Conservation (phyloP, 2,797 vertebrate genomes). For the Sebastolobus alascanus region DNA sequence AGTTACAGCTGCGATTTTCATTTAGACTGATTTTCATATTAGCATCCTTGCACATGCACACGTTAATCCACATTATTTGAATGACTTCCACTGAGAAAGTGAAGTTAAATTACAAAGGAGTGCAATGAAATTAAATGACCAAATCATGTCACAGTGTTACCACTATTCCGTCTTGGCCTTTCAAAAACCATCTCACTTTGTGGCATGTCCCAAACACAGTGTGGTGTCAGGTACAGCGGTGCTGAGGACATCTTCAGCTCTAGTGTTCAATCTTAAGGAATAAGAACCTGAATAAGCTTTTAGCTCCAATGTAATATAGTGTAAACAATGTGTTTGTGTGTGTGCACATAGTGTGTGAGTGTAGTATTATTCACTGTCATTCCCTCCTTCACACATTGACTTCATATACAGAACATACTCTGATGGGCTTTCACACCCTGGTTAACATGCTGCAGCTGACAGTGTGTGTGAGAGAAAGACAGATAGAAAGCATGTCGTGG, state of each 20-base stretch:
- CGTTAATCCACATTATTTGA: neutral
- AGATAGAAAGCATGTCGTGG: conserved; percentile 37
- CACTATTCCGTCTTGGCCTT: neutral
- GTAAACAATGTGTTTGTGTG: conserved; percentile 48
- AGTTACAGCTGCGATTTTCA: no score
- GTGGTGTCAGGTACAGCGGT: conserved; percentile 31
- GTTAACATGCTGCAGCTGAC: conserved; percentile 72
- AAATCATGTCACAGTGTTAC: neutral
- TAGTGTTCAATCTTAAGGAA: conserved; percentile 46
- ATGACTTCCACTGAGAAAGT: neutral
- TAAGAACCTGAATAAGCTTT: conserved; percentile 81
- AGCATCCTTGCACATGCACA: neutral
- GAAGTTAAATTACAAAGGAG: neutral
- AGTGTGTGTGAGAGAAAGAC: conserved; percentile 40
- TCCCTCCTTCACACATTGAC: conserved; percentile 57
- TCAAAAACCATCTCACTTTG: neutral
- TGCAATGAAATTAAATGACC: neutral
- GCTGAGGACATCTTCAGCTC: conserved; percentile 42
- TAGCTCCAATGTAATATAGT: conserved; percentile 70
- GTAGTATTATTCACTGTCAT: conserved; percentile 59
- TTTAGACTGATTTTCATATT: neutral
- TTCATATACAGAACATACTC: conserved; percentile 59
- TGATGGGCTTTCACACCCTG: conserved; percentile 76
- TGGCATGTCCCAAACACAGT: conserved; percentile 31
- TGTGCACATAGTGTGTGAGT: conserved; percentile 26